Conservation (phyloP, 92 coral and sea anemone genomes). For the Epizoanthus rinbou region DNA sequence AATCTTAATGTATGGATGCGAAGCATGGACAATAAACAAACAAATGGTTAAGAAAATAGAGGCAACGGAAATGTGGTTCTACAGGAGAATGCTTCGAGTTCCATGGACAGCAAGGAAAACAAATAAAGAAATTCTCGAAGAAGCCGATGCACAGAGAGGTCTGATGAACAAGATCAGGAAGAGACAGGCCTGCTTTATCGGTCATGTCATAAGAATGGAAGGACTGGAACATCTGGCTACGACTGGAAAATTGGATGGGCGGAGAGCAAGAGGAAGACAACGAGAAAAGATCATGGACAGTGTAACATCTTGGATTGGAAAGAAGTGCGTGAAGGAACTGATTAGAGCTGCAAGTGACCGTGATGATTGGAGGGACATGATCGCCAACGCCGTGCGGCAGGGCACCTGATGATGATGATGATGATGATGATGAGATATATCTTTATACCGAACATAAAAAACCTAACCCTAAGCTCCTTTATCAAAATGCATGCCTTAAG, state of each 20-base stretch:
- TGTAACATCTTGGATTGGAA: conserved; percentile 2
- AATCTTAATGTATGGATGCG: not conserved
- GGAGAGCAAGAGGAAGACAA: conserved; percentile 21
- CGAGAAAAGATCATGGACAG: conserved; percentile 1
- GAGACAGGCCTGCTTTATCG: not conserved
- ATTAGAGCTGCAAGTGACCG: conserved; percentile 17
- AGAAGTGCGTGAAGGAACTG: conserved; percentile 20
- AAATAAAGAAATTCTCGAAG: not conserved
- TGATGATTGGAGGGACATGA: conserved; percentile 16
- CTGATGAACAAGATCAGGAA: not conserved
- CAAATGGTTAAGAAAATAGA: not conserved
- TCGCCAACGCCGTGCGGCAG: conserved; percentile 3
- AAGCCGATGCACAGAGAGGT: not conserved
- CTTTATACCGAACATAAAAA: no score
- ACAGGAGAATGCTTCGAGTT: conserved; percentile 7
- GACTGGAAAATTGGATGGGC: not conserved
- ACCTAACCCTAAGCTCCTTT: no score
- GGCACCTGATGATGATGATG: not conserved
- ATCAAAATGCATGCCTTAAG: no score
- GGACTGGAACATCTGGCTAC: not conserved
- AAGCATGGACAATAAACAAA: conserved; percentile 1
- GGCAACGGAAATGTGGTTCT: not conserved
- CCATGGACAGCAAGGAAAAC: not conserved
- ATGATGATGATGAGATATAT: no score
- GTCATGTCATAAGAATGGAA: conserved; percentile 13